Conservation (phyloP, 2,113 vertebrate species). For the Lucifuga dentata region DNA sequence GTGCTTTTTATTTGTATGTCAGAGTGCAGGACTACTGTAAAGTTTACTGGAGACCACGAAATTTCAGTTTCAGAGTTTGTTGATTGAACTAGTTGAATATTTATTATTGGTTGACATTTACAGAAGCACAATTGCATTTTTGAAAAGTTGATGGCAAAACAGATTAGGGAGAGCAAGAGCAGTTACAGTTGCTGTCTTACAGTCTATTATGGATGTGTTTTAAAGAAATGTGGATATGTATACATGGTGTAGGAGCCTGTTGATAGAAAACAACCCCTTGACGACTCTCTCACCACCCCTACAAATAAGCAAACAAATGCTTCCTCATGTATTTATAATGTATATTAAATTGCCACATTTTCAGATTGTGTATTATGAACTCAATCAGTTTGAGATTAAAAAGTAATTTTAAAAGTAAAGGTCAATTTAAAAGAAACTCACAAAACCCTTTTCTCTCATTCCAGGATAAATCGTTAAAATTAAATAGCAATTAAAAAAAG, state of each 20-base stretch:
- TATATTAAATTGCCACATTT: not conserved
- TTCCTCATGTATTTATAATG: not conserved
- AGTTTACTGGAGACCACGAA: too few relatives aligned
- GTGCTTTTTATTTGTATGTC: too few relatives aligned
- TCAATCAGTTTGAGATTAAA: not conserved
- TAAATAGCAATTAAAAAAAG: too few relatives aligned
- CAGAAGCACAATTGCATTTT: not conserved
- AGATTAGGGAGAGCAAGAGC: not conserved
- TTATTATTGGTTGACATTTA: constrained; percentile 28
- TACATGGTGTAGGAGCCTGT: not conserved
- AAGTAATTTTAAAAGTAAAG: not conserved
- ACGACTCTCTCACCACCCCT: not conserved
- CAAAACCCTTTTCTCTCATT: not conserved
- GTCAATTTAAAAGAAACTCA: not conserved
- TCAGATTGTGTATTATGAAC: not conserved
- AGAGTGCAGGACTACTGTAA: too few relatives aligned
- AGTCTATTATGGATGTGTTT: not conserved
- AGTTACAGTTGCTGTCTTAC: not conserved
- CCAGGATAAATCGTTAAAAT: not conserved
- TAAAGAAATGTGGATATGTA: not conserved
- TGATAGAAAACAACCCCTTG: not conserved
- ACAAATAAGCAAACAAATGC: not conserved
- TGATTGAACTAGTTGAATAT: not conserved
- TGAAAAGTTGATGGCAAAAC: not conserved
- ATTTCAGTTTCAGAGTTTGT: not conserved